These are phyloP conservation scores for Mionectes olivaceus DNA, from an alignment of 2,797 vertebrate species.

Conservation along the genomic window DNA sequence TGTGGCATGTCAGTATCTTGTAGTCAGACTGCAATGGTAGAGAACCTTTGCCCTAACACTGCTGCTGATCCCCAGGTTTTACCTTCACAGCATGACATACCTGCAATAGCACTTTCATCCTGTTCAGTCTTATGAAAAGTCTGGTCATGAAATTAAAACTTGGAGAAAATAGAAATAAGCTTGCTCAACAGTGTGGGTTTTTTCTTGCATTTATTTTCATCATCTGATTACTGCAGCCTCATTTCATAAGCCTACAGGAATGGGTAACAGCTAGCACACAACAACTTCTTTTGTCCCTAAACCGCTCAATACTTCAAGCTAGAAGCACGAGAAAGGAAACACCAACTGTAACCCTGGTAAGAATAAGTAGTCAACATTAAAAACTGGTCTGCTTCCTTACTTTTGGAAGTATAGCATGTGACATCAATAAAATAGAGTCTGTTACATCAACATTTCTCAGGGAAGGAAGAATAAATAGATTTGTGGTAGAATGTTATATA, in stretches of 20 bases:
- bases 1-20: background rate
- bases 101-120: background rate
- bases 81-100: background rate
- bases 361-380: background rate
- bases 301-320: background rate
- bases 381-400: background rate
- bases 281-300: constrained; percentile 30
- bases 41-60: background rate
- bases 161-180: constrained; percentile 44
- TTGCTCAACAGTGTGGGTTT: background rate
- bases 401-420: background rate
- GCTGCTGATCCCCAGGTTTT: background rate
- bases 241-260: background rate
- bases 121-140: background rate
- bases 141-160: constrained; percentile 47
- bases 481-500: background rate
- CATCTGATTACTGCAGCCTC: constrained; percentile 21
- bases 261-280: background rate
- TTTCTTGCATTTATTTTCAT: background rate
- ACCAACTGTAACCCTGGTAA: background rate
- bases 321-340: background rate
- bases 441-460: background rate
- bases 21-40: background rate
- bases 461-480: background rate
- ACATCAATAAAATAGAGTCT: background rate